Evolutionary conservation across 2,888 invertebrate genomes (phyloP).

Genomic region (Philereme transversata): DNA sequence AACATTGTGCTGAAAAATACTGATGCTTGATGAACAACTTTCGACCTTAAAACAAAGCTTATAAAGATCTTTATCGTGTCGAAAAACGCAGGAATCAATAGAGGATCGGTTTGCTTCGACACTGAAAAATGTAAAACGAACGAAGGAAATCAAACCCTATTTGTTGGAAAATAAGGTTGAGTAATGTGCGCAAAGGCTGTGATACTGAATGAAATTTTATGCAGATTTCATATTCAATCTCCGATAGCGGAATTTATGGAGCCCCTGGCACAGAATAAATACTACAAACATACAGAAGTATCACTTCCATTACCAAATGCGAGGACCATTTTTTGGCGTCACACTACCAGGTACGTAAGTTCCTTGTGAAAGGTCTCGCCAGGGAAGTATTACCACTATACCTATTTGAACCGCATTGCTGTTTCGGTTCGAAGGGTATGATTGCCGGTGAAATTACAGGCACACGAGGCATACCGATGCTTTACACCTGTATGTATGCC

Average conservation of each 20-base stretch:
- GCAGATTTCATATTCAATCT: conserved; percentile 69
- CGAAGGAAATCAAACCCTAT: conserved; percentile 9
- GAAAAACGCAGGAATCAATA: conserved; percentile 20
- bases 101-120: conserved; percentile 3
- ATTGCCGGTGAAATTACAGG: no score
- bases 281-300: not conserved
- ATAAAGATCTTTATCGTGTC: conserved; percentile 6
- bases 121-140: not conserved
- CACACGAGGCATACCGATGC: no score
- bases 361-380: no score
- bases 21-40: not conserved
- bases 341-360: no score
- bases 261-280: conserved; percentile 30
- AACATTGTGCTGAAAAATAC: conserved; percentile 17
- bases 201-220: conserved; percentile 49
- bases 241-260: conserved; percentile 61
- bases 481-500: no score
- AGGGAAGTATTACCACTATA: no score
- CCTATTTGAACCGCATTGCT: no score
- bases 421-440: no score
- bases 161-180: not conserved
- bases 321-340: no score
- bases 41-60: not conserved
- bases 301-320: not conserved
- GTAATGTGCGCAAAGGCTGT: conserved; percentile 4